Conservation (phyloP, 1,140 invertebrate species). For the Polyergus mexicanus region DNA sequence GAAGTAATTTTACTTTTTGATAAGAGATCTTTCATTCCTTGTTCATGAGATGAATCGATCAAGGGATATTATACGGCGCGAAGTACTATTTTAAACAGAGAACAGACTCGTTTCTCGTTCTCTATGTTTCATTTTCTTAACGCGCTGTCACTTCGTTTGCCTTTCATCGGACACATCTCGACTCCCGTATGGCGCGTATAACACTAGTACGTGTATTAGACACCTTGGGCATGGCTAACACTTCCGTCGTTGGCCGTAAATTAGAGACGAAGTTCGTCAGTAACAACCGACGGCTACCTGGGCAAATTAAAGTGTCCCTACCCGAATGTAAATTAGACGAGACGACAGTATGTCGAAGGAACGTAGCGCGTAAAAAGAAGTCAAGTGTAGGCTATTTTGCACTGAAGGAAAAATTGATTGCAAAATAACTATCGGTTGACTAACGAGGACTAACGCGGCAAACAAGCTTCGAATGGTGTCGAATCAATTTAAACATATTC, state of each 20-base stretch:
- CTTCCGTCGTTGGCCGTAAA: slow-evolving; percentile 75
- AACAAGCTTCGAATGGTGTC: neutral
- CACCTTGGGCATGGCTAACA: slow-evolving; percentile 61
- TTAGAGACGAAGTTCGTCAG: slow-evolving; percentile 80
- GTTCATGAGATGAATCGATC: neutral
- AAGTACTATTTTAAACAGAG: neutral
- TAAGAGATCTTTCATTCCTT: neutral
- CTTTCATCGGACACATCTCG: slow-evolving; percentile 53
- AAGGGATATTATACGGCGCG: neutral
- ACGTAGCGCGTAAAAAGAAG: slow-evolving; percentile 62
- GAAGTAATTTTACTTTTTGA: neutral
- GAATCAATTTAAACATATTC: neutral
- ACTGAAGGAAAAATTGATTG: neutral
- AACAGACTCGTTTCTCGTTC: neutral
- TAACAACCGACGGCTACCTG: slow-evolving; percentile 72
- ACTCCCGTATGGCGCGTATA: neutral
- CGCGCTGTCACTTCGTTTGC: slow-evolving; percentile 21
- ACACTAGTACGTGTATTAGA: slow-evolving; percentile 52
- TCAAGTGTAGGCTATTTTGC: slow-evolving; percentile 12
- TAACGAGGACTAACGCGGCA: neutral
- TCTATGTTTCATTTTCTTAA: slow-evolving; percentile 28
- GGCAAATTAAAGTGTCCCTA: slow-evolving; percentile 80
- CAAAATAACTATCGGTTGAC: neutral
- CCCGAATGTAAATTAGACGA: slow-evolving; percentile 74
- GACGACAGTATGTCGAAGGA: slow-evolving; percentile 59